Evolutionary conservation across 2,888 invertebrate species (phyloP).

Genomic region (Meghimatium bilineatum): DNA sequence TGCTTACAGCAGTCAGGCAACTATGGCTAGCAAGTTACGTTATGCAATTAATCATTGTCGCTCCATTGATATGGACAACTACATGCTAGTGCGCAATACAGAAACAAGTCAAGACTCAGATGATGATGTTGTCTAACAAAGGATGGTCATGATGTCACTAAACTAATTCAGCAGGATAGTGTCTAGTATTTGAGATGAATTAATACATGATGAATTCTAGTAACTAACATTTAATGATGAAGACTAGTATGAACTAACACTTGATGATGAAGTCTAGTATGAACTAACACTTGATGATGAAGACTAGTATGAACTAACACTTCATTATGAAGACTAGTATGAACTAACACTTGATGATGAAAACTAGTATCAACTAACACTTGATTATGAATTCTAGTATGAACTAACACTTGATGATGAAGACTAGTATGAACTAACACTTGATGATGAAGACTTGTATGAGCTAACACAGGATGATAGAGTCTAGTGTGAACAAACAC

Average conservation of each 20-base stretch:
- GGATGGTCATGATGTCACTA: too few species aligned
- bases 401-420: too few species aligned
- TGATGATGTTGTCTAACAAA: slow-evolving; percentile 53
- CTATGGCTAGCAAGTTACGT: slow-evolving; percentile 82
- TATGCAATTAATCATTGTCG: slow-evolving; percentile 84
- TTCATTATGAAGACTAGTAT: too few species aligned
- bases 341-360: not conserved
- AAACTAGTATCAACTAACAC: too few species aligned
- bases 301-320: not conserved
- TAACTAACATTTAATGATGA: not conserved
- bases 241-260: not conserved
- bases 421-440: too few species aligned
- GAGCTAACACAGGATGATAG: too few species aligned
- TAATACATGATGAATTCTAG: not conserved
- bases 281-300: not conserved
- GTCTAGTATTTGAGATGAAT: not conserved
- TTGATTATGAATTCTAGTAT: too few species aligned
- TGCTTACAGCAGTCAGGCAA: slow-evolving; percentile 81
- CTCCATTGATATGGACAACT: slow-evolving; percentile 84
- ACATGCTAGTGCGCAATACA: slow-evolving; percentile 82
- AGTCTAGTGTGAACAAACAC: not conserved
- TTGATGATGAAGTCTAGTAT: slow-evolving; percentile 52
- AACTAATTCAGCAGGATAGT: not conserved
- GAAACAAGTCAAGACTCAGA: slow-evolving; percentile 62
- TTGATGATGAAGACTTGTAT: too few species aligned